Base-by-base conservation (phyloP, 2,888 invertebrate genomes). In the Odiellus spinosus region DNA sequence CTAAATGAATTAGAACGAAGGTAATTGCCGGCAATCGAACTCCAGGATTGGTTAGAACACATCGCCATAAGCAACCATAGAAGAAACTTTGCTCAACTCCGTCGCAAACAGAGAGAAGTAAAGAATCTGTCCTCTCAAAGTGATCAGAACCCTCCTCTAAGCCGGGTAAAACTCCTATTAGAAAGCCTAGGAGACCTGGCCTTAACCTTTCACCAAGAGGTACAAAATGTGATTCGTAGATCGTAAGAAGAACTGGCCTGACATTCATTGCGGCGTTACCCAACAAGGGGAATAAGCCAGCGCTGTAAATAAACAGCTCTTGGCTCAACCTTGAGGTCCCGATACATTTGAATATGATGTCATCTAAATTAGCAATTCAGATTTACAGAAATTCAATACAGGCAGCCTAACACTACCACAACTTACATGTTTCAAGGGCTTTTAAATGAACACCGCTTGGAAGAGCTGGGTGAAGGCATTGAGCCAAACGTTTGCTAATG, bases 361-460 rank as follows among this genome's bases (percentile, higher is more conserved):
- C 26, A 26, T 26, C 26, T 26, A 26, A 26, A 26, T 26, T 26
- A n/a, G n/a, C n/a, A n/a, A n/a, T n/a, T n/a, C n/a, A n/a, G n/a
- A n/a, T n/a, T n/a, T n/a, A n/a, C n/a, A n/a, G n/a, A n/a, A n/a
- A n/a, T n/a, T n/a, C n/a, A n/a, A n/a, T n/a, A n/a, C n/a, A n/a
- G n/a, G n/a, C n/a, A n/a, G n/a, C n/a, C n/a, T n/a, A n/a, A n/a
- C n/a, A n/a, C n/a, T n/a, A n/a, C n/a, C n/a, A 26, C 20, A 51
- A 44, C 62, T 84, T 83, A 66, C 88, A 90, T 0, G 86, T 85
- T 69, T 90, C 88, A 55, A 90, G 68, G 18, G 87, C 86, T 67
- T 87, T 88, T 51, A 88, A 68, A 67, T 90, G 90, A 20, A 90
- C 90, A 33, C 90, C 88, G 46, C 83, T 82, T 18, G 90, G 88